These are phyloP conservation scores for Chionomys nivalis DNA, from an alignment of 2,113 vertebrate species.

Conservation along the genomic window DNA sequence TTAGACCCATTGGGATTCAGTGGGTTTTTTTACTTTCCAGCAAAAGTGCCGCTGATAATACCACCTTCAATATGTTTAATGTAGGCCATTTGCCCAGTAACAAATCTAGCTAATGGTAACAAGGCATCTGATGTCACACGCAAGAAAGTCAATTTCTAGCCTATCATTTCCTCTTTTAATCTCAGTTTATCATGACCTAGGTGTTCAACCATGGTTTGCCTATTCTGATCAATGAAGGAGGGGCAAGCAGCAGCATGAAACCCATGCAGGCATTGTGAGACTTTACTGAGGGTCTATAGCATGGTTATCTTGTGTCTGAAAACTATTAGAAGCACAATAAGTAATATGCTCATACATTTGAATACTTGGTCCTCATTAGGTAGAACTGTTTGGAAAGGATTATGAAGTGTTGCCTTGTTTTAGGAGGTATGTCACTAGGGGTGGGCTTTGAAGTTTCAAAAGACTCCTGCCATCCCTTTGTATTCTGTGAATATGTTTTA, in stretches of 20 bases:
- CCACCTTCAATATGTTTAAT: not conserved
- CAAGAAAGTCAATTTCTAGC: not conserved
- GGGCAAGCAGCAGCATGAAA: not conserved
- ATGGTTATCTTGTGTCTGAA: not conserved
- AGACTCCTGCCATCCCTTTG: not conserved
- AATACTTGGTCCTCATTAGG: not conserved
- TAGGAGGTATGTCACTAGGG: not conserved
- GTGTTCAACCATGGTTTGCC: not conserved
- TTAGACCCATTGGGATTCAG: not conserved
- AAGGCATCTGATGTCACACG: not conserved
- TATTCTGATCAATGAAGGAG: not conserved
- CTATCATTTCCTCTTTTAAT: not conserved
- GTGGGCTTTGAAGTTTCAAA: not conserved
- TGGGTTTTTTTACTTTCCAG: not conserved
- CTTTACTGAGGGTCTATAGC: not conserved
- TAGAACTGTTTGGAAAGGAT: not conserved
- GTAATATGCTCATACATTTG: not conserved
- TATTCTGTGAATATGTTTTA: too few species aligned
- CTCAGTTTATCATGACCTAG: not conserved
- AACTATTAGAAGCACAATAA: not conserved
- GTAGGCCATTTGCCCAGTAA: not conserved
- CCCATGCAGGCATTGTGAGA: not conserved
- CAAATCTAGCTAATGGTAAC: not conserved
- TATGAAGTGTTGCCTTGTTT: not conserved
- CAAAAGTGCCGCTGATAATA: not conserved